These are phyloP conservation scores for Hypocryptadius cinnamomeus DNA, from an alignment of 2,113 vertebrate species.

Conservation along the genomic window DNA sequence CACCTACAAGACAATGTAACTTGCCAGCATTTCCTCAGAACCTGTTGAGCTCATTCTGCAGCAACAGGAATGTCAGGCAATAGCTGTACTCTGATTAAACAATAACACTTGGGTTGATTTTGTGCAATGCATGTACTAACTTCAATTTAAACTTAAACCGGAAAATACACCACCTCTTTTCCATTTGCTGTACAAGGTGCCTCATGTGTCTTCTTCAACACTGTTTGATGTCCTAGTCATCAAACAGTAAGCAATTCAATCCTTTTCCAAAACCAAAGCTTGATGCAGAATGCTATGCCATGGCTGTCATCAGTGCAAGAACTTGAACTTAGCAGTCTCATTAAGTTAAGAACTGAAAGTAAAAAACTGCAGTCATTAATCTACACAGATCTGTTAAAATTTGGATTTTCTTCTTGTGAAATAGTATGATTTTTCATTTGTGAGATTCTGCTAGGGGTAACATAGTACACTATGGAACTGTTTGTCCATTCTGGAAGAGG, in stretches of 20 bases:
- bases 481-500: neutral
- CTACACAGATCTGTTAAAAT: neutral
- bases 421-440: neutral
- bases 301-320: neutral
- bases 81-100: neutral
- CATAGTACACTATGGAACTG: neutral
- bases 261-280: neutral
- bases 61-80: neutral
- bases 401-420: neutral
- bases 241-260: neutral
- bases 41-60: neutral
- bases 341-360: neutral
- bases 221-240: neutral
- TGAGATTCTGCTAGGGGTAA: constrained; percentile 68
- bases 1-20: neutral
- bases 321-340: neutral
- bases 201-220: neutral
- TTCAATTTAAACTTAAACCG: neutral
- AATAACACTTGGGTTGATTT: neutral
- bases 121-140: neutral
- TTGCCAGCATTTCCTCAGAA: neutral
- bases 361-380: neutral
- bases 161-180: neutral
- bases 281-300: neutral
- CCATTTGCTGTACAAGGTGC: neutral